phyloP scores from a whole-genome alignment of 2,888 invertebrate genomes.

The Clanis bilineata region DNA sequence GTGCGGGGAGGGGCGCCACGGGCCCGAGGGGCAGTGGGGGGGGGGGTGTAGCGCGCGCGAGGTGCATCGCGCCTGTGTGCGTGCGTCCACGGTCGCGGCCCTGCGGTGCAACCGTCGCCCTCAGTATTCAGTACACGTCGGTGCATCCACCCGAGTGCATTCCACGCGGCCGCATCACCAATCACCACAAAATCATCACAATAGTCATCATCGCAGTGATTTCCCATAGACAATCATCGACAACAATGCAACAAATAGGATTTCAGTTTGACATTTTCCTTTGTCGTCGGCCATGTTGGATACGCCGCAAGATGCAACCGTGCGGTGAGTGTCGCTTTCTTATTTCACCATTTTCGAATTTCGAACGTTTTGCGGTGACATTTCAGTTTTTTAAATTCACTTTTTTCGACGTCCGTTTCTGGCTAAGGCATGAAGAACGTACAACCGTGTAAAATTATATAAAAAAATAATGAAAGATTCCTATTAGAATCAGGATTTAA shows the following conservation, averaged over 20 bases:
- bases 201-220: neutral
- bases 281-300: conserved; percentile 59
- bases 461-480: neutral
- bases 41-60: neutral
- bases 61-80: conserved; percentile 22
- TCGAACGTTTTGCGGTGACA: conserved; percentile 18
- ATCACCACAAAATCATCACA: neutral
- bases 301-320: conserved; percentile 32
- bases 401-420: neutral
- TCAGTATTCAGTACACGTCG: conserved; percentile 36
- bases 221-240: neutral
- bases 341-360: conserved; percentile 39
- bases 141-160: conserved; percentile 42
- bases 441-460: neutral
- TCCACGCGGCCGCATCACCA: conserved; percentile 16
- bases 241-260: neutral
- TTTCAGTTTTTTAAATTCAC: neutral
- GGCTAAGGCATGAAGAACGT: neutral
- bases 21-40: conserved; percentile 15
- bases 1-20: conserved; percentile 24
- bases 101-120: conserved; percentile 27
- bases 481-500: neutral
- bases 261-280: conserved; percentile 31
- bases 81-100: conserved; percentile 24
- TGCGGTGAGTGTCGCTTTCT: conserved; percentile 57